Evolutionary conservation across 2,113 vertebrate genomes (phyloP).

Genomic region (Lipophrys pholis): DNA sequence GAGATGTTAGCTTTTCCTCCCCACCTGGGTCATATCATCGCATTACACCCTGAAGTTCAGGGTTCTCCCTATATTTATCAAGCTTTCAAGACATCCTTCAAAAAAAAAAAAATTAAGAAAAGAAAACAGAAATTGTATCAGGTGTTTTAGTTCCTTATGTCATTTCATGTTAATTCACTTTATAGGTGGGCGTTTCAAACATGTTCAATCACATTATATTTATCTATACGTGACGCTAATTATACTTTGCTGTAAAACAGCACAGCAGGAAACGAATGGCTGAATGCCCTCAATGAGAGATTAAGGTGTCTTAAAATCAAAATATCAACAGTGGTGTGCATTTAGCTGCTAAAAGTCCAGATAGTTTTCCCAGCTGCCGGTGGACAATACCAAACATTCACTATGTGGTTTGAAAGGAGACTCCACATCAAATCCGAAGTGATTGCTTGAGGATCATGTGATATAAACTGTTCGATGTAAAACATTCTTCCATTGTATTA

Average conservation of each 20-base stretch:
- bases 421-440: neutral
- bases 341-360: conserved; percentile 25
- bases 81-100: conserved; percentile 34
- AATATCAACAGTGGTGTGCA: neutral
- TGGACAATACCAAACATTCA: conserved; percentile 5
- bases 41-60: conserved; percentile 37
- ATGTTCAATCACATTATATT: too few species aligned
- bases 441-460: too few species aligned
- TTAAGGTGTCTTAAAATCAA: too few species aligned
- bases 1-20: conserved; percentile 56
- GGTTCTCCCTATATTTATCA: conserved; percentile 7
- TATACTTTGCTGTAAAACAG: too few species aligned
- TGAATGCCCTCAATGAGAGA: too few species aligned
- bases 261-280: too few species aligned
- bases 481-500: too few species aligned
- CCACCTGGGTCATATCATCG: conserved; percentile 66
- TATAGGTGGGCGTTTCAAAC: too few species aligned
- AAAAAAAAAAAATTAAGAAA: conserved; percentile 31
- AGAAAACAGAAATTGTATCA: neutral
- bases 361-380: conserved; percentile 10
- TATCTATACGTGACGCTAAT: too few species aligned
- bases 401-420: conserved; percentile 10
- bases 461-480: too few species aligned
- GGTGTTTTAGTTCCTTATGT: conserved; percentile 23
- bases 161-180: neutral